Evolutionary conservation across 1,140 invertebrate genomes (phyloP).

Genomic region (Subanguina moxae): DNA sequence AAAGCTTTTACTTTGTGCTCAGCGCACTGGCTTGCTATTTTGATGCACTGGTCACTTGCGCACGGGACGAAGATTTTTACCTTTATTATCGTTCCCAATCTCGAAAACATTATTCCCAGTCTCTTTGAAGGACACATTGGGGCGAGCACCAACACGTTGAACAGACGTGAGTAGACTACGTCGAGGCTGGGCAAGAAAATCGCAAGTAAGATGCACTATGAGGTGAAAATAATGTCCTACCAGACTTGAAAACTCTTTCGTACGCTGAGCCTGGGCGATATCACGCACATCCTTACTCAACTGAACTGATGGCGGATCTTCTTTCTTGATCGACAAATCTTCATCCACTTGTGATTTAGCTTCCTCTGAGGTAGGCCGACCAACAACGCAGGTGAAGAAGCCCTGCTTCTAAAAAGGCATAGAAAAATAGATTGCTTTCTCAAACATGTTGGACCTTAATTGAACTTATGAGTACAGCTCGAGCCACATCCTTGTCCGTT

Average conservation of each 20-base stretch:
- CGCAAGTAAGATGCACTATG: background rate
- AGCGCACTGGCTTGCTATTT: no score
- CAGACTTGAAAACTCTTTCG: background rate
- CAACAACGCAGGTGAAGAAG: constrained; percentile 16
- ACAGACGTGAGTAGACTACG: background rate
- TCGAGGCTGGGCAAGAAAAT: background rate
- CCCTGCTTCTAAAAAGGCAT: constrained; percentile 10
- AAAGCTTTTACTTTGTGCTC: no score
- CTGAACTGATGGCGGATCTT: constrained; percentile 14
- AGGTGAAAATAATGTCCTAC: background rate
- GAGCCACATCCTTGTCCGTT: constrained; percentile 54
- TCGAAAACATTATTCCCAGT: background rate
- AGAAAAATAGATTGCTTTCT: background rate
- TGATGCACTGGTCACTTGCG: background rate
- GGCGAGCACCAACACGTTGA: background rate
- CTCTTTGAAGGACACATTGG: constrained; percentile 1
- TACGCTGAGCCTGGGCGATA: constrained; percentile 8
- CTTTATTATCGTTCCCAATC: constrained; percentile 10
- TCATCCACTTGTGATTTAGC: constrained; percentile 2
- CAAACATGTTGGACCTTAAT: background rate
- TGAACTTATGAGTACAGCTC: constrained; percentile 38
- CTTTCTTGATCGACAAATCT: constrained; percentile 7
- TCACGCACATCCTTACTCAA: constrained; percentile 13
- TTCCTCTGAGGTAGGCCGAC: constrained; percentile 4
- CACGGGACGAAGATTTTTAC: constrained; percentile 7